Evolutionary conservation across 1,140 invertebrate genomes (phyloP).

Genomic region (Drosophila trapezifrons): DNA sequence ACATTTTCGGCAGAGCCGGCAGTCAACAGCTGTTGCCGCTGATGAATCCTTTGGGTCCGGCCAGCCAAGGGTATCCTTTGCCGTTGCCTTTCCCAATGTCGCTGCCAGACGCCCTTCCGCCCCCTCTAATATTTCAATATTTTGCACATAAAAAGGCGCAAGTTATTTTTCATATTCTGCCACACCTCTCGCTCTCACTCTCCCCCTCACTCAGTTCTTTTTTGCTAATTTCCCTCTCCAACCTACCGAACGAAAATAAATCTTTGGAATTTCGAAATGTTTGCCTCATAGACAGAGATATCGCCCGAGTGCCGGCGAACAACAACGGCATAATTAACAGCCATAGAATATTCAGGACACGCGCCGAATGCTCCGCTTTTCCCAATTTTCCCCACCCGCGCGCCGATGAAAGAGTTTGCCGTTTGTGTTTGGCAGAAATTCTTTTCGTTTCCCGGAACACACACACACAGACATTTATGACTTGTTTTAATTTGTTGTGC

Average conservation of each 20-base stretch:
- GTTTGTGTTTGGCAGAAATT: slow-evolving; percentile 46
- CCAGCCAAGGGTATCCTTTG: slow-evolving; percentile 50
- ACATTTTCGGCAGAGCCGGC: slow-evolving; percentile 72
- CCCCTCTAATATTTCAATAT: slow-evolving; percentile 76
- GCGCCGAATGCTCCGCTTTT: slow-evolving; percentile 47
- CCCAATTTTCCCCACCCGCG: slow-evolving; percentile 4
- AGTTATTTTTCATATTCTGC: slow-evolving; percentile 75
- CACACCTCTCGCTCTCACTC: slow-evolving; percentile 22
- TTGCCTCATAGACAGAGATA: slow-evolving; percentile 45
- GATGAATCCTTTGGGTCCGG: slow-evolving; percentile 81
- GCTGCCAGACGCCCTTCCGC: not conserved
- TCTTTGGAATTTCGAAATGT: slow-evolving; percentile 51
- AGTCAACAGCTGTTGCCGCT: slow-evolving; percentile 80
- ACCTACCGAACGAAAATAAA: slow-evolving; percentile 50
- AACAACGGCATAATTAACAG: slow-evolving; percentile 72
- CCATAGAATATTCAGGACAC: slow-evolving; percentile 78
- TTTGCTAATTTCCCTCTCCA: slow-evolving; percentile 63
- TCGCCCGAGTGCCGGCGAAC: slow-evolving; percentile 14
- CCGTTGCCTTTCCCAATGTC: slow-evolving; percentile 18
- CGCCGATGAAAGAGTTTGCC: slow-evolving; percentile 41
- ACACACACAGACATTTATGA: slow-evolving; percentile 56
- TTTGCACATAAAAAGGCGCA: slow-evolving; percentile 78
- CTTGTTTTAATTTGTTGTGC: slow-evolving; percentile 76
- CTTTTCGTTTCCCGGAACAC: slow-evolving; percentile 14
- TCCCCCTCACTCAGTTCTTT: slow-evolving; percentile 26